These are phyloP conservation scores for Meta bourneti DNA, from an alignment of 2,888 invertebrate genomes.

Conservation along the genomic window DNA sequence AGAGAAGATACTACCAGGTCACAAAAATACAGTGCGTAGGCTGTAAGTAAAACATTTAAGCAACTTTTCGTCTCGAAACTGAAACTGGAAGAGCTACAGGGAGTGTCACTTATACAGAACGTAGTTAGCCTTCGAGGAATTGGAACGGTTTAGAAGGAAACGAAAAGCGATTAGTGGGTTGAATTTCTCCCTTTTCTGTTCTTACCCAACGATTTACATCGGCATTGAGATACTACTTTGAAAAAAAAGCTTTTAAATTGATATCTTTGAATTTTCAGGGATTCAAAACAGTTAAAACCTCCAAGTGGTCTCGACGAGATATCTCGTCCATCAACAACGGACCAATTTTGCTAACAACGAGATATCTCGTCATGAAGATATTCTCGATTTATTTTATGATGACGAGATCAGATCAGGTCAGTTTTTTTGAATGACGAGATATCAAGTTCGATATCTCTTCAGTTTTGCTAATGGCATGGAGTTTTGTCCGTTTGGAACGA, in stretches of 20 bases:
- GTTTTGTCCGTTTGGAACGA: no score
- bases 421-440: no score
- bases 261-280: neutral
- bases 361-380: no score
- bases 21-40: conserved; percentile 6
- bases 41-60: neutral
- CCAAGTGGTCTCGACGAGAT: no score
- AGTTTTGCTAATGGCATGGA: no score
- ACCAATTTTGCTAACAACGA: no score
- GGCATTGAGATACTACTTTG: neutral
- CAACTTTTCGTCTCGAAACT: conserved; percentile 21
- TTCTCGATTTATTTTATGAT: no score
- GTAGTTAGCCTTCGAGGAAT: conserved; percentile 32
- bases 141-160: conserved; percentile 9
- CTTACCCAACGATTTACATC: neutral
- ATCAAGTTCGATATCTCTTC: no score
- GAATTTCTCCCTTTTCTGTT: neutral
- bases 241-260: neutral
- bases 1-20: neutral
- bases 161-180: neutral
- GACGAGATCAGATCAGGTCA: no score
- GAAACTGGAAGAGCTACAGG: conserved; percentile 10
- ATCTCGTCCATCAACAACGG: no score
- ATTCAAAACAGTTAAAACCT: neutral
- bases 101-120: neutral